Conservation (phyloP, 2,888 invertebrate species). For the Sphaerophoria taeniata region DNA sequence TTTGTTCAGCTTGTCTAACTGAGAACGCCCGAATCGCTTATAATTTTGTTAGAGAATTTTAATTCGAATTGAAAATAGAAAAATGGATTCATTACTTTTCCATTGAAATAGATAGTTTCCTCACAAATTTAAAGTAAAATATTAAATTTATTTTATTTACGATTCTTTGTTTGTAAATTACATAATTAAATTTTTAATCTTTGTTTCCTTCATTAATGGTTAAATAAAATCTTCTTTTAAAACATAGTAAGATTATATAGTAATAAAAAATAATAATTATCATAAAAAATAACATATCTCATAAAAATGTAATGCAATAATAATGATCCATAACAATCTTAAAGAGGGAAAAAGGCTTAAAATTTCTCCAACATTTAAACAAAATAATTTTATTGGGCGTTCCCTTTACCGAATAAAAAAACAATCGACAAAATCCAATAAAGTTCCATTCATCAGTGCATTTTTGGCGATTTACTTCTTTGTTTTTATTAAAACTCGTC, state of each 20-base stretch:
- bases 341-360: constrained; percentile 36
- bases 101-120: constrained; percentile 3
- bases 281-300: constrained; percentile 56
- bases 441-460: constrained; percentile 44
- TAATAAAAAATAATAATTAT: constrained; percentile 50
- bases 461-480: background rate
- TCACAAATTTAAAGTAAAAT: constrained; percentile 42
- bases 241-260: constrained; percentile 48
- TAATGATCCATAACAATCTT: constrained; percentile 34
- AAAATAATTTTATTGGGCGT: background rate
- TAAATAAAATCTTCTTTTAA: constrained; percentile 54
- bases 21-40: too few species aligned
- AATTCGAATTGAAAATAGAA: background rate
- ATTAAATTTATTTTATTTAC: constrained; percentile 66
- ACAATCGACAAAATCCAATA: constrained; percentile 37
- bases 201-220: constrained; percentile 12
- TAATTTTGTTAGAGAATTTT: constrained; percentile 8
- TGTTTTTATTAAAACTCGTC: constrained; percentile 38
- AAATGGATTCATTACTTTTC: constrained; percentile 37
- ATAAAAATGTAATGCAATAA: constrained; percentile 66
- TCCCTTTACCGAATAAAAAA: constrained; percentile 12
- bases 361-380: constrained; percentile 34
- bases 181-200: constrained; percentile 56
- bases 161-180: constrained; percentile 54
- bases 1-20: too few species aligned